Percentiles rank a stretch among this genome's conserved stretches.
Evolutionary conservation across 2,797 vertebrate genomes (phyloP).

Genomic region (Scolopax rusticola): DNA sequence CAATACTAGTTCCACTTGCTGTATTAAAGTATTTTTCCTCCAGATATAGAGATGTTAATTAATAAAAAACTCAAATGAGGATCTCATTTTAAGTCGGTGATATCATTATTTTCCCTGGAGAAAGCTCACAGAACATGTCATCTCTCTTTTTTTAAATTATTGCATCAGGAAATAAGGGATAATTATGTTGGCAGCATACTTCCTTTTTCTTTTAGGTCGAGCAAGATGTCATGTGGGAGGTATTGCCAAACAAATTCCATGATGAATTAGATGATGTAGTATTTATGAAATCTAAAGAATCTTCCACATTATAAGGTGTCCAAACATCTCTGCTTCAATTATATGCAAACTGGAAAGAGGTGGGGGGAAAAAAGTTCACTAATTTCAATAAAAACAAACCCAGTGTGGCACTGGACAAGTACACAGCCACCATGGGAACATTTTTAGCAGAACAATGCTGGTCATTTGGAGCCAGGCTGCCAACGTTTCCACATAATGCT

Average conservation of each 20-base stretch:
- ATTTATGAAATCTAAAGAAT: conserved; percentile 15
- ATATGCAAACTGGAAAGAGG: background rate
- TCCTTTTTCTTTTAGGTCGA: background rate
- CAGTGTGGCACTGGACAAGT: background rate
- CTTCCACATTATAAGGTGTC: background rate
- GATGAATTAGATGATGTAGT: conserved; percentile 15
- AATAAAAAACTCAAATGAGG: background rate
- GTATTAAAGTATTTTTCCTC: conserved; percentile 2
- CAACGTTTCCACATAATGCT: conserved; percentile 2
- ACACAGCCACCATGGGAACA: background rate
- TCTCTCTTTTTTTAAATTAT: conserved; percentile 21
- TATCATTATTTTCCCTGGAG: conserved; percentile 24
- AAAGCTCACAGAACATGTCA: conserved; percentile 9
- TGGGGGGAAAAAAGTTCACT: background rate
- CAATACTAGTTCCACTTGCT: background rate
- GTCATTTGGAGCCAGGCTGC: conserved; percentile 32
- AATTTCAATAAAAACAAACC: background rate
- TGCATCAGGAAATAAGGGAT: conserved; percentile 28
- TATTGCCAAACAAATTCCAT: conserved; percentile 52
- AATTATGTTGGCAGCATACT: conserved; percentile 21
- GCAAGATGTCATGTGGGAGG: background rate
- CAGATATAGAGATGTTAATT: background rate
- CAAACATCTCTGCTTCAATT: conserved; percentile 11
- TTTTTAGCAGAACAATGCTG: conserved; percentile 3
- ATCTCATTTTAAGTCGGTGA: background rate